Evolutionary conservation across 64 coral and sea anemone genomes (phyloP).

Genomic region (Montipora capricornis): DNA sequence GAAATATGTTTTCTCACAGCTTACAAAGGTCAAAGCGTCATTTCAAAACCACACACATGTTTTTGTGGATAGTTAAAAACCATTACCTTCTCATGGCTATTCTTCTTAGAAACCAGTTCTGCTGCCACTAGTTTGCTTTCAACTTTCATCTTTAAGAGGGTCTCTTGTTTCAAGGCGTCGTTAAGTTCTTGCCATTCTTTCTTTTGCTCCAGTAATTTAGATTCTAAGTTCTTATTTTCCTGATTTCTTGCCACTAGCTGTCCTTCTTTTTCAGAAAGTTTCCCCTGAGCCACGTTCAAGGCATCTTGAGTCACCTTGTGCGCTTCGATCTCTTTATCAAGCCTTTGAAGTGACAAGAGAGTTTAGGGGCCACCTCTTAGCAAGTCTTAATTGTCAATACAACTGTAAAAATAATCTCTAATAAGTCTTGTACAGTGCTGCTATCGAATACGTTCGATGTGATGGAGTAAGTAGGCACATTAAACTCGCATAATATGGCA

Average conservation of each 20-base stretch:
- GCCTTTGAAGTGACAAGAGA: constrained; percentile 6
- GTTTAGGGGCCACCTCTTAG: too few species aligned
- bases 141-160: constrained; percentile 69
- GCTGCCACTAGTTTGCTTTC: constrained; percentile 83
- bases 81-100: constrained; percentile 83
- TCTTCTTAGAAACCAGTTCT: constrained; percentile 84
- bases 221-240: constrained; percentile 74
- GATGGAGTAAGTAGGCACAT: too few species aligned
- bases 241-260: constrained; percentile 73
- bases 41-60: neutral
- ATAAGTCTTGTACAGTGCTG: too few species aligned
- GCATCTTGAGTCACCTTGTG: constrained; percentile 71
- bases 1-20: neutral
- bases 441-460: too few species aligned
- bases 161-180: constrained; percentile 86
- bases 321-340: constrained; percentile 64
- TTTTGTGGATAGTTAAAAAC: neutral
- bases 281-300: constrained; percentile 30
- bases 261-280: constrained; percentile 73
- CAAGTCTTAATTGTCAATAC: too few species aligned
- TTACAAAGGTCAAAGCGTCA: too few species aligned
- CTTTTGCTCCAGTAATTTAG: constrained; percentile 49
- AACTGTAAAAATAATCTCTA: too few species aligned
- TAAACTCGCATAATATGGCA: too few species aligned
- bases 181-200: constrained; percentile 84